Conservation (phyloP, 35 echinoderm and acorn worm species). For the Hemicentrotus pulcherrimus region DNA sequence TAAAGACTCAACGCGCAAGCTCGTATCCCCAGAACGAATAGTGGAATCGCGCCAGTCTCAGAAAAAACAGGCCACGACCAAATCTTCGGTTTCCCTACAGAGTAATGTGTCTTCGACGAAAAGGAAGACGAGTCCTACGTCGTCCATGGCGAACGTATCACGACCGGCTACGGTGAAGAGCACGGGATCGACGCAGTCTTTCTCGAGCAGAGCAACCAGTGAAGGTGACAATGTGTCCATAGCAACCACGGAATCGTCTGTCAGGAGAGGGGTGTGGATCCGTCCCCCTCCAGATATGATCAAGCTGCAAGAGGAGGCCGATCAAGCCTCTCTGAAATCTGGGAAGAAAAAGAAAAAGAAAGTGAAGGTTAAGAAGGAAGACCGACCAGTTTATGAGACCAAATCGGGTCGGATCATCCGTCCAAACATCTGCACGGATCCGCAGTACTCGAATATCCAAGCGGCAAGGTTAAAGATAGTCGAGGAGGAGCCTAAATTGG, state of each 20-base stretch:
- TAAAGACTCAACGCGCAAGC: background rate
- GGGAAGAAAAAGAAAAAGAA: slow-evolving; percentile 34
- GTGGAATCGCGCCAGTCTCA: background rate
- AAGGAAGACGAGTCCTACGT: slow-evolving; percentile 14
- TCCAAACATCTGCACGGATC: slow-evolving; percentile 39
- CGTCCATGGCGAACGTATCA: background rate
- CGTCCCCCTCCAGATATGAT: slow-evolving; percentile 46
- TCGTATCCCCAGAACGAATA: background rate
- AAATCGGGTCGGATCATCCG: slow-evolving; percentile 52
- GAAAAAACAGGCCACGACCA: background rate
- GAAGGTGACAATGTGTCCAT: background rate
- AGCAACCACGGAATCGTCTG: slow-evolving; percentile 14
- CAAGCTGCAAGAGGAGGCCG: slow-evolving; percentile 29
- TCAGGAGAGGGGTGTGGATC: slow-evolving; percentile 33
- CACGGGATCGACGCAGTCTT: background rate
- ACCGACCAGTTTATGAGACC: slow-evolving; percentile 46
- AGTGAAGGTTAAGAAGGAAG: slow-evolving; percentile 43
- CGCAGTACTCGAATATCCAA: slow-evolving; percentile 43
- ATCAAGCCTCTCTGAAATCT: background rate
- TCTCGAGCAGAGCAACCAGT: background rate
- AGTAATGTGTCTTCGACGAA: background rate
- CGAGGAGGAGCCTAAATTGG: background rate
- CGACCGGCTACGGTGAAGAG: background rate
- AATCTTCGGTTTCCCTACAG: slow-evolving; percentile 17
- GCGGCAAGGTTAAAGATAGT: slow-evolving; percentile 33